Conservation (phyloP, 2,888 invertebrate species). For the Pachydiplax longipennis region DNA sequence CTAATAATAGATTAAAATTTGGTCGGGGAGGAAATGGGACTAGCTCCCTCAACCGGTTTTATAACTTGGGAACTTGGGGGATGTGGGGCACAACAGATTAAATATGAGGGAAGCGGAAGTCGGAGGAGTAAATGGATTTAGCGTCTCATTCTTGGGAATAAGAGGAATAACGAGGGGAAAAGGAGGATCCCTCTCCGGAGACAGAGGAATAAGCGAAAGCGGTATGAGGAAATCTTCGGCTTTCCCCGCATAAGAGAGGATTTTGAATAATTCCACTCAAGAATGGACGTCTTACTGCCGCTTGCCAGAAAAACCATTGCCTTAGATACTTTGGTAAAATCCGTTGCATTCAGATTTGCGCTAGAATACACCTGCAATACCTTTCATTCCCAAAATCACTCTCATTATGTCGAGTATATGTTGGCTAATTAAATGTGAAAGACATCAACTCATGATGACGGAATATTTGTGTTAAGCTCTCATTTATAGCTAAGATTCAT, state of each 20-base stretch:
- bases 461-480: too few species aligned
- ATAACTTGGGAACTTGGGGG: slow-evolving; percentile 21
- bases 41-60: background rate
- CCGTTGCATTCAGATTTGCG: background rate
- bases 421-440: too few species aligned
- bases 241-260: background rate
- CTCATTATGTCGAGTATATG: too few species aligned
- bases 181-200: background rate
- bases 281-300: background rate
- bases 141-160: background rate
- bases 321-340: background rate
- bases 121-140: slow-evolving; percentile 25
- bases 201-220: background rate
- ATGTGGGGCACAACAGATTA: slow-evolving; percentile 9
- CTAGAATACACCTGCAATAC: background rate
- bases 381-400: too few species aligned
- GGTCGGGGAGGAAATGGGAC: background rate
- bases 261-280: background rate
- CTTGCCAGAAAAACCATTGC: background rate
- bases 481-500: too few species aligned
- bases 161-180: background rate
- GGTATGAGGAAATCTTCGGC: background rate
- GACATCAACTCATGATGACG: too few species aligned
- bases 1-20: background rate
- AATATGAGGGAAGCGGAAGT: background rate